Evolutionary conservation across 2,113 vertebrate genomes (phyloP).

Genomic region (Tilapia sparmanii): DNA sequence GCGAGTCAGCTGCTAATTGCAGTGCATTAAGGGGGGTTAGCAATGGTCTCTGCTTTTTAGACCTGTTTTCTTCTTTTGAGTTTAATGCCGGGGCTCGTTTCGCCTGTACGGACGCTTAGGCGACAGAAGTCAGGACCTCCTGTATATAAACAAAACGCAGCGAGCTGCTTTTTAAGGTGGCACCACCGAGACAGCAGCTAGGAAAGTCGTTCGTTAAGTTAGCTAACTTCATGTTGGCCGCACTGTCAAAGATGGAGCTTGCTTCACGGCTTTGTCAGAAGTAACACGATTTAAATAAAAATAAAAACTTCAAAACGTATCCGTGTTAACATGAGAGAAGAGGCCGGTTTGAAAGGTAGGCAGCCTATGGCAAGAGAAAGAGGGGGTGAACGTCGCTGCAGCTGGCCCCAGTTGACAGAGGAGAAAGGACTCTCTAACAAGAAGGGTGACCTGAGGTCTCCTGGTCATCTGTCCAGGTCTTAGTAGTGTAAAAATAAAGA

Average conservation of each 20-base stretch:
- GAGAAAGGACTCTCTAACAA: constrained; percentile 38
- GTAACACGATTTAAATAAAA: neutral
- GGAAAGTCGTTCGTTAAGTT: neutral
- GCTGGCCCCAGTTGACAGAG: constrained; percentile 45
- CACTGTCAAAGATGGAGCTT: constrained; percentile 12
- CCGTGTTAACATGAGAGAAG: constrained; percentile 72
- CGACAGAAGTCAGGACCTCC: constrained; percentile 1
- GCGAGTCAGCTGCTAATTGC: neutral
- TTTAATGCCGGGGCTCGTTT: neutral
- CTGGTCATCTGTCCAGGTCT: neutral
- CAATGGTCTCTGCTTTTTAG: neutral
- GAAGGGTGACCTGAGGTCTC: constrained; percentile 31
- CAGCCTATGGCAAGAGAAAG: constrained; percentile 72
- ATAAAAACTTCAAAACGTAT: neutral
- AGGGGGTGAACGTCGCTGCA: constrained; percentile 61
- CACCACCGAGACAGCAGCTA: neutral
- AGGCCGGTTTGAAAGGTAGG: constrained; percentile 60
- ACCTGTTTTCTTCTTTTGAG: neutral
- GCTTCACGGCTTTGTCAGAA: constrained; percentile 8
- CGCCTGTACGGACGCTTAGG: neutral
- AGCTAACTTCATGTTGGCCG: neutral
- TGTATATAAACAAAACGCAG: constrained; percentile 72
- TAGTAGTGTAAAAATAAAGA: neutral
- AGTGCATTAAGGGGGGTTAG: neutral
- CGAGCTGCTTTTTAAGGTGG: constrained; percentile 66